Percentiles rank a stretch among this genome's conserved stretches.
phyloP scores from a whole-genome alignment of 2,797 vertebrate genomes.

The Clarias fuscus region DNA sequence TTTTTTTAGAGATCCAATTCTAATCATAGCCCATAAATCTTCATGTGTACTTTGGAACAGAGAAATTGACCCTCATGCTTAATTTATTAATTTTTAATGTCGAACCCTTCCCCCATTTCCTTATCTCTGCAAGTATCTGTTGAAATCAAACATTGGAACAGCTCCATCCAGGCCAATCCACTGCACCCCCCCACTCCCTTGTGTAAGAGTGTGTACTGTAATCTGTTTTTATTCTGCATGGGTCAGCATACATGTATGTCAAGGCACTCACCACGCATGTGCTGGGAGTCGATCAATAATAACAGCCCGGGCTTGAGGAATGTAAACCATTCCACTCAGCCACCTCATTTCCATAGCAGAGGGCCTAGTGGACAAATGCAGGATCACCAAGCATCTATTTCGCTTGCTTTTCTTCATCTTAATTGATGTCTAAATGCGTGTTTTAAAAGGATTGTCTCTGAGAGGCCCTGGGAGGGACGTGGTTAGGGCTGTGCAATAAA shows the following conservation, averaged over 20 bases:
- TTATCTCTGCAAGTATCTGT: neutral
- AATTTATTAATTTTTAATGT: slow-evolving; percentile 47
- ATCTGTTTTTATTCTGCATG: slow-evolving; percentile 14
- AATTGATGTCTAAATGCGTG: slow-evolving; percentile 6
- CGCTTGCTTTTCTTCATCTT: neutral
- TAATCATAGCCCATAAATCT: slow-evolving; percentile 41
- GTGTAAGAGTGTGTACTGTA: neutral
- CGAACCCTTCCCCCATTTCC: slow-evolving; percentile 4
- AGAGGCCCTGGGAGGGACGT: neutral
- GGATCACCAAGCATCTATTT: slow-evolving; percentile 16
- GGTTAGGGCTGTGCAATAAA: neutral
- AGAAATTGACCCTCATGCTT: slow-evolving; percentile 33
- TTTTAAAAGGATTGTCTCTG: neutral
- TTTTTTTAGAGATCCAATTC: slow-evolving; percentile 34
- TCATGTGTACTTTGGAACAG: slow-evolving; percentile 39
- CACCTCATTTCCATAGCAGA: neutral
- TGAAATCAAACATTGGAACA: neutral
- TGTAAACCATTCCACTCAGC: slow-evolving; percentile 40
- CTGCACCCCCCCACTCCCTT: neutral
- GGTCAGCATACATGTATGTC: slow-evolving; percentile 7
- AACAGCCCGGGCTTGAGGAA: slow-evolving; percentile 36
- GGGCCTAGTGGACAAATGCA: neutral
- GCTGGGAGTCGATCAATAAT: slow-evolving; percentile 47
- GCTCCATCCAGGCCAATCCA: neutral
- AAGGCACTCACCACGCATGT: slow-evolving; percentile 23